Percentiles rank a stretch among this genome's conserved stretches.
Evolutionary conservation across 1,140 invertebrate genomes (phyloP).

Genomic region (Drosophila takahashii): DNA sequence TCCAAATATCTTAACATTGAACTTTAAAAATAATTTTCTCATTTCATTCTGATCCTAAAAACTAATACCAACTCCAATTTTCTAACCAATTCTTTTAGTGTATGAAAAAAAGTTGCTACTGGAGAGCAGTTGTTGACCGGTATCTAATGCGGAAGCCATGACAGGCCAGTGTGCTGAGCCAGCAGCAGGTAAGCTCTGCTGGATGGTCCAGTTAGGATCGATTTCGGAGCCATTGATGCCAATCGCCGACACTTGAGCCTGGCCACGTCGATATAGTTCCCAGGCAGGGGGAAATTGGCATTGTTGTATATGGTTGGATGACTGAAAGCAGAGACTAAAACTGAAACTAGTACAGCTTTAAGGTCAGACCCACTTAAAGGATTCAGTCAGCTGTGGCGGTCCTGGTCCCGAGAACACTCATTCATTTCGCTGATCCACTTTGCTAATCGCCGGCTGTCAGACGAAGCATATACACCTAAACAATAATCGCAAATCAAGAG

Average conservation of each 20-base stretch:
- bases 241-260: constrained; percentile 61
- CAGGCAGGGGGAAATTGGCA: constrained; percentile 22
- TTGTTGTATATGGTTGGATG: constrained; percentile 11
- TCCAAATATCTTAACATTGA: not conserved
- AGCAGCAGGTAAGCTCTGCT: constrained; percentile 49
- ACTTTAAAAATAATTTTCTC: not conserved
- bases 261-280: constrained; percentile 56
- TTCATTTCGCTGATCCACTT: constrained; percentile 75
- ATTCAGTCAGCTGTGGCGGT: constrained; percentile 21
- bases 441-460: constrained; percentile 78
- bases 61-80: too few relatives aligned
- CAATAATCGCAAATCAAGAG: constrained; percentile 81
- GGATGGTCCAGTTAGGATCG: constrained; percentile 24
- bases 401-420: constrained; percentile 44
- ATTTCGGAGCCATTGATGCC: constrained; percentile 60
- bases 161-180: constrained; percentile 67
- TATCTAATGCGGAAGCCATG: constrained; percentile 62
- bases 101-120: constrained; percentile 5
- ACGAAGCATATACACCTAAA: constrained; percentile 52
- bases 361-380: constrained; percentile 43
- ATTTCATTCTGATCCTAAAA: too few relatives aligned
- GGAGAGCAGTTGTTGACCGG: constrained; percentile 37
- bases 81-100: constrained; percentile 2
- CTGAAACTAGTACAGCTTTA: constrained; percentile 26
- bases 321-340: not conserved